Evolutionary conservation across 2,797 vertebrate genomes (phyloP), one percentile per base, ranked within the genome.

Genomic region (Tenualosa ilisha): DNA sequence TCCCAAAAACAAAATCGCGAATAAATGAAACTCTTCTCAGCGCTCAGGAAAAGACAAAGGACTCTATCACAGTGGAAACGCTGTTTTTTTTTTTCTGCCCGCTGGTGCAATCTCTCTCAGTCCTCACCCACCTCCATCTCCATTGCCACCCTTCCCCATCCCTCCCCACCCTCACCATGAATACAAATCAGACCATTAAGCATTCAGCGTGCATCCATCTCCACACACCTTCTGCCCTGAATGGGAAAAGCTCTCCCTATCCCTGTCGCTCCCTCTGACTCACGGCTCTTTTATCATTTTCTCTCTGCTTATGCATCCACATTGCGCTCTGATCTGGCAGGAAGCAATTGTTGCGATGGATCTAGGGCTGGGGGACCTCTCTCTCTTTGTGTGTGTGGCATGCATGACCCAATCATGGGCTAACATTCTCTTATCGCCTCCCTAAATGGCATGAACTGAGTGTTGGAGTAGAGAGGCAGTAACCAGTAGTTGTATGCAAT

Each of bases 1-100:
- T 40, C 72, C 20, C 72, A 79, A 79, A 31, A 51, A 46, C 72
- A 6, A 43, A 79, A 75, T 37, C 3, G 9, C 6, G 68, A 75
- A 75, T 75, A 31, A 75, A 75, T 75, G 68, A 75, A 75, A 40
- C 68, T 3, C 68, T 93, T 93, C 93, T 86, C 84, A 0, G 85
- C 86, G 92, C 90, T 91, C 89, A 89, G 65, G 85, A 88, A 86
- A 92, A 89, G 87, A 89, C 88, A 88, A 85, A 87, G 31, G 31
- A 43, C 68, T 75, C 68, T 75, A 75, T 75, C 68, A 75, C 24
- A 68, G 63, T 12, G 63, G 8, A 68, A 72, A 72, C 15, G 68
- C 72, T 46, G 72, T 46, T 43, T 79, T 79, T 68, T 65, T 65
- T 68, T 51, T 51, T 43, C 7, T 46, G 17, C 37, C 15, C 17